Evolutionary conservation across 2,888 invertebrate genomes (phyloP).

Genomic region (Platycheirus rosarum): DNA sequence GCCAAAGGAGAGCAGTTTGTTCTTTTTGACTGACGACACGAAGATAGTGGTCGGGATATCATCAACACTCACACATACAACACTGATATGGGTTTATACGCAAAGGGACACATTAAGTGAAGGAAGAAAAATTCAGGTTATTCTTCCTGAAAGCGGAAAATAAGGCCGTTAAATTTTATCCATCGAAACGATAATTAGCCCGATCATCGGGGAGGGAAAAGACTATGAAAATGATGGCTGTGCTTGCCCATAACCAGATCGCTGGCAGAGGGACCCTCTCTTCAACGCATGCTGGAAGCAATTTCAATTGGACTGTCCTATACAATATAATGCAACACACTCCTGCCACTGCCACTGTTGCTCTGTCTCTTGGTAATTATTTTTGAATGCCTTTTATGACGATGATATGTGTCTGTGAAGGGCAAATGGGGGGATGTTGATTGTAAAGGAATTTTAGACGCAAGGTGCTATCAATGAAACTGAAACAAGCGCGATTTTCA

Average conservation of each 20-base stretch:
- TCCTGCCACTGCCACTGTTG: conserved; percentile 10
- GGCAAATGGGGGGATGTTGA: neutral
- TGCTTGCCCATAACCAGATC: conserved; percentile 57
- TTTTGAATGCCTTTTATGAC: conserved; percentile 71
- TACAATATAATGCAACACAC: neutral
- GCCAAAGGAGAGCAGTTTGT: conserved; percentile 59
- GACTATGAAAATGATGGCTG: conserved; percentile 26
- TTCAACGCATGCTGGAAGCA: conserved; percentile 9
- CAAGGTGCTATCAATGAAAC: conserved; percentile 70
- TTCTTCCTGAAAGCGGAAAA: conserved; percentile 73
- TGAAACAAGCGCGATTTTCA: conserved; percentile 48
- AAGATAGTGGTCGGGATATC: neutral
- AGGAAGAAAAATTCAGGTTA: conserved; percentile 62
- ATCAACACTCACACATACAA: neutral
- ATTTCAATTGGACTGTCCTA: conserved; percentile 68
- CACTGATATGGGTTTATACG: neutral
- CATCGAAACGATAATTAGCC: conserved; percentile 68
- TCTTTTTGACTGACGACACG: conserved; percentile 36
- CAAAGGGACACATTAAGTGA: conserved; percentile 3
- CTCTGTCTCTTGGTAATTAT: conserved; percentile 60
- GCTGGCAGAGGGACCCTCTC: too few relatives aligned
- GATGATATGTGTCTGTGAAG: conserved; percentile 22
- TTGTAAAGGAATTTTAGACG: conserved; percentile 56
- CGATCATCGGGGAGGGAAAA: conserved; percentile 47
- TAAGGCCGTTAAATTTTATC: conserved; percentile 70